Evolutionary conservation across 2,888 invertebrate genomes (phyloP).

Genomic region (Drosophila lacicola): DNA sequence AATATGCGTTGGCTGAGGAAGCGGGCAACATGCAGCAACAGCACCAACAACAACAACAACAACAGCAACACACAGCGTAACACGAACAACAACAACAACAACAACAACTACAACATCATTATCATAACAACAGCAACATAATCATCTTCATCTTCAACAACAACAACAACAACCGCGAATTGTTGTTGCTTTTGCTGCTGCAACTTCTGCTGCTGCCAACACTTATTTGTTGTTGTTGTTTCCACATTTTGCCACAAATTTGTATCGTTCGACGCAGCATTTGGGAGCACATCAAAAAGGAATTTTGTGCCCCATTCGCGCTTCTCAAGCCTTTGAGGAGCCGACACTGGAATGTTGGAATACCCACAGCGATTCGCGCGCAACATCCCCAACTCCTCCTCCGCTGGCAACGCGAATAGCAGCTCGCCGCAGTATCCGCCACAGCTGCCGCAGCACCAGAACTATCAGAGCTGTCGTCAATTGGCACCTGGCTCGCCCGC

Average conservation of each 20-base stretch:
- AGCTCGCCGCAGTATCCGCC: constrained; percentile 67
- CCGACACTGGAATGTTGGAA: constrained; percentile 85
- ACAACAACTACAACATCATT: constrained; percentile 5
- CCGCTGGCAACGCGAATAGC: constrained; percentile 47
- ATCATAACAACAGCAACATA: constrained; percentile 11
- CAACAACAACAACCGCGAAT: constrained; percentile 9
- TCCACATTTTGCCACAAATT: constrained; percentile 13
- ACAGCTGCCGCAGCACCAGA: constrained; percentile 78
- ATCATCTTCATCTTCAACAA: constrained; percentile 23
- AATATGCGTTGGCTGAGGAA: constrained; percentile 50
- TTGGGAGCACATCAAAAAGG: constrained; percentile 6
- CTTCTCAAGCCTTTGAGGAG: constrained; percentile 62
- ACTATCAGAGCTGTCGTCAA: constrained; percentile 65
- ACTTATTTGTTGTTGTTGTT: constrained; percentile 26
- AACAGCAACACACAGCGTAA: constrained; percentile 21
- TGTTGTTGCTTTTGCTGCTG: constrained; percentile 37
- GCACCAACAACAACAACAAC: constrained; percentile 24
- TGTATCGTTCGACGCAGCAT: constrained; percentile 36
- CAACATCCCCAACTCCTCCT: constrained; percentile 86
- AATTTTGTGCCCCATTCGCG: constrained; percentile 33
- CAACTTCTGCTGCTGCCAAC: constrained; percentile 5
- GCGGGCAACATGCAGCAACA: constrained; percentile 49
- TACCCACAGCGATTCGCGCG: constrained; percentile 88
- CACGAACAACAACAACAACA: constrained; percentile 17
- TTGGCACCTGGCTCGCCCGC: constrained; percentile 80